These are phyloP conservation scores for Bombus cullumanus DNA, from an alignment of 1,140 invertebrate genomes.

Conservation along the genomic window DNA sequence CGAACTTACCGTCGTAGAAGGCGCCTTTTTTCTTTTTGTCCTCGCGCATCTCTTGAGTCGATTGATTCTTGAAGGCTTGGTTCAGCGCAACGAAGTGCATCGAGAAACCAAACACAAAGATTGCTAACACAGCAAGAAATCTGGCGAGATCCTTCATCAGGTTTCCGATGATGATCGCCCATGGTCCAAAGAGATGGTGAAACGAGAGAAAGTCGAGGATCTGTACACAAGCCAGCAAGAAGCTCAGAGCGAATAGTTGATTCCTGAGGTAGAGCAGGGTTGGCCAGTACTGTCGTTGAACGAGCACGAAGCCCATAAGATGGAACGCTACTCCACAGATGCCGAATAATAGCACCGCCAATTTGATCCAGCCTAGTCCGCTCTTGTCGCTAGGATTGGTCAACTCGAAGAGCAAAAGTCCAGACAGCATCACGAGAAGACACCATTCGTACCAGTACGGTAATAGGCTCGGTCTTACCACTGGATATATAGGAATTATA, in stretches of 20 bases:
- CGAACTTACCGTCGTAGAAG: slow-evolving; percentile 89
- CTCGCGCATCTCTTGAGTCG: slow-evolving; percentile 83
- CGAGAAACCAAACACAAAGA: slow-evolving; percentile 99
- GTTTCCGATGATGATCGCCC: slow-evolving; percentile 96
- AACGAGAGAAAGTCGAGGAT: slow-evolving; percentile 98
- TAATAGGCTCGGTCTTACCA: slow-evolving; percentile 88
- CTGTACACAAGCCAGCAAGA: slow-evolving; percentile 97
- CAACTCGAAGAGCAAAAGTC: slow-evolving; percentile 96
- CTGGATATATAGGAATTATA: slow-evolving; percentile 93
- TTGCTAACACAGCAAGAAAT: slow-evolving; percentile 97
- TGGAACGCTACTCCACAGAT: slow-evolving; percentile 96
- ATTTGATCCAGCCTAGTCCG: slow-evolving; percentile 95
- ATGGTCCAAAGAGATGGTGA: slow-evolving; percentile 99
- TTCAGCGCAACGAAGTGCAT: slow-evolving; percentile 98
- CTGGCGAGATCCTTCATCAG: slow-evolving; percentile 95
- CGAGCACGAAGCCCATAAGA: slow-evolving; percentile 89
- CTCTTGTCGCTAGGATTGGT: slow-evolving; percentile 98
- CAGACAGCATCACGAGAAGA: slow-evolving; percentile 97
- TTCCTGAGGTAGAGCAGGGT: slow-evolving; percentile 96
- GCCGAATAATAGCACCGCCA: slow-evolving; percentile 95
- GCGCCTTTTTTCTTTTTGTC: slow-evolving; percentile 70
- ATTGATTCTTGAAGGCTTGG: slow-evolving; percentile 90
- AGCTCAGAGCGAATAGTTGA: slow-evolving; percentile 97
- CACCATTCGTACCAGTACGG: slow-evolving; percentile 98
- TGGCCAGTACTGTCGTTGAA: slow-evolving; percentile 89